Evolutionary conservation across 2,888 invertebrate genomes (phyloP).

Genomic region (Atherix ibis): DNA sequence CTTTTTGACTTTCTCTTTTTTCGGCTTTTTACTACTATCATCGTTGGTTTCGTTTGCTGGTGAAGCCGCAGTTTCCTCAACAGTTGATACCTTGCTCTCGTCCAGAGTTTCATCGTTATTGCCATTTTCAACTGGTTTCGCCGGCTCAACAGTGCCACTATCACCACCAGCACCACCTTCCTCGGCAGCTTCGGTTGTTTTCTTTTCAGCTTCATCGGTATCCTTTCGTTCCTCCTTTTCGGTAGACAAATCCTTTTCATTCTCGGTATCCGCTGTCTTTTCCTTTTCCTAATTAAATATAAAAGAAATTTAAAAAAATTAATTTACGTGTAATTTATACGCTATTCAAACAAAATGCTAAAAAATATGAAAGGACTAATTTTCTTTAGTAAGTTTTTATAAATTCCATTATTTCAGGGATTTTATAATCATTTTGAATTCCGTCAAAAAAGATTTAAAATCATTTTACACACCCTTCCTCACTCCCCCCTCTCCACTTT

Average conservation of each 20-base stretch:
- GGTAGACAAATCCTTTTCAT: slow-evolving; percentile 51
- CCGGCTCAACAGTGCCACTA: slow-evolving; percentile 7
- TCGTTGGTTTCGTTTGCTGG: slow-evolving; percentile 21
- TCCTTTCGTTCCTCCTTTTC: slow-evolving; percentile 38
- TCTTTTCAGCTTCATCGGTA: slow-evolving; percentile 5
- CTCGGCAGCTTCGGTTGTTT: slow-evolving; percentile 10
- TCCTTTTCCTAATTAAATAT: slow-evolving; percentile 39
- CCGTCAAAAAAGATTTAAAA: too few relatives aligned
- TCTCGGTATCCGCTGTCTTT: slow-evolving; percentile 42
- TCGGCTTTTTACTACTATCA: slow-evolving; percentile 41
- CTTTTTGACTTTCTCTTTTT: slow-evolving; percentile 64
- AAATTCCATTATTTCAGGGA: too few relatives aligned
- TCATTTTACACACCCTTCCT: too few relatives aligned
- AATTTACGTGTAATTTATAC: neutral
- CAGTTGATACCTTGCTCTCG: slow-evolving; percentile 38
- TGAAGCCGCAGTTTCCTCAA: slow-evolving; percentile 39
- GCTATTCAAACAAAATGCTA: neutral
- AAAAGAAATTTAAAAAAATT: slow-evolving; percentile 2
- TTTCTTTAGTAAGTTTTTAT: too few relatives aligned
- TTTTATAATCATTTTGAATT: too few relatives aligned
- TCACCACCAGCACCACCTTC: slow-evolving; percentile 10
- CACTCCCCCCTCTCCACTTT: too few relatives aligned
- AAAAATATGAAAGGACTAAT: too few relatives aligned
- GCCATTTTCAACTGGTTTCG: slow-evolving; percentile 30
- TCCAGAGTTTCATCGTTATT: slow-evolving; percentile 37